Evolutionary conservation across 2,797 vertebrate genomes (phyloP).

Genomic region (Smutsia temminckii): DNA sequence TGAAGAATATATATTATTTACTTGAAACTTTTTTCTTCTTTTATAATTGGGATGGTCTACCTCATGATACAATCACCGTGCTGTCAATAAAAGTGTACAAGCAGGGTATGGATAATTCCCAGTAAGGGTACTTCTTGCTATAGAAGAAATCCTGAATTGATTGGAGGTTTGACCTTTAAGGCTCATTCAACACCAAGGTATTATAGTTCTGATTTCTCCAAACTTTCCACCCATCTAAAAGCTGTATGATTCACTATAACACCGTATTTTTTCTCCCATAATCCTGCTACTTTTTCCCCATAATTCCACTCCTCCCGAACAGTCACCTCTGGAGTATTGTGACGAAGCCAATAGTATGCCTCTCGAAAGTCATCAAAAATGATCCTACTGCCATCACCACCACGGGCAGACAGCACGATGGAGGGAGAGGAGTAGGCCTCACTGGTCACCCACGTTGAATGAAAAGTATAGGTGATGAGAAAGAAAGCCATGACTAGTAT

Average conservation of each 20-base stretch:
- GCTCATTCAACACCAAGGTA: not conserved
- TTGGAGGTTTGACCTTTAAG: not conserved
- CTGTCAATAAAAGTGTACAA: not conserved
- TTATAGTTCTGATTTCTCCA: conserved; percentile 8
- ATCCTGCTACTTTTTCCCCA: not conserved
- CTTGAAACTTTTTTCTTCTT: conserved; percentile 25
- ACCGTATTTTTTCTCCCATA: not conserved
- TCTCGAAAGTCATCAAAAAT: conserved; percentile 99
- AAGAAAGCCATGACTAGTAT: conserved; percentile 99
- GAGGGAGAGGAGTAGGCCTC: conserved; percentile 99
- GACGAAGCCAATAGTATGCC: conserved; percentile 98
- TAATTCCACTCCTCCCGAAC: not conserved
- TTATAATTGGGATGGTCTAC: not conserved
- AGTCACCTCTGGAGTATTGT: conserved; percentile 97
- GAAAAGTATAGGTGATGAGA: conserved; percentile 98
- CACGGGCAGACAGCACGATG: conserved; percentile 95
- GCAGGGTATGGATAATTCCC: not conserved
- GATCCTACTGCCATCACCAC: conserved; percentile 97
- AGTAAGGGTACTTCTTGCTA: not conserved
- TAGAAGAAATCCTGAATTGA: not conserved
- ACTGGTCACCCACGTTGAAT: conserved; percentile 99
- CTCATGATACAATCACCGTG: conserved; percentile 19
- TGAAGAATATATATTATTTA: not conserved
- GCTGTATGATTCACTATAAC: not conserved
- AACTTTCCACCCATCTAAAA: conserved; percentile 25